Evolutionary conservation across 37 sponge, comb jelly and placozoan genomes (phyloP).

Genomic region (Petrosia ficiformis): DNA sequence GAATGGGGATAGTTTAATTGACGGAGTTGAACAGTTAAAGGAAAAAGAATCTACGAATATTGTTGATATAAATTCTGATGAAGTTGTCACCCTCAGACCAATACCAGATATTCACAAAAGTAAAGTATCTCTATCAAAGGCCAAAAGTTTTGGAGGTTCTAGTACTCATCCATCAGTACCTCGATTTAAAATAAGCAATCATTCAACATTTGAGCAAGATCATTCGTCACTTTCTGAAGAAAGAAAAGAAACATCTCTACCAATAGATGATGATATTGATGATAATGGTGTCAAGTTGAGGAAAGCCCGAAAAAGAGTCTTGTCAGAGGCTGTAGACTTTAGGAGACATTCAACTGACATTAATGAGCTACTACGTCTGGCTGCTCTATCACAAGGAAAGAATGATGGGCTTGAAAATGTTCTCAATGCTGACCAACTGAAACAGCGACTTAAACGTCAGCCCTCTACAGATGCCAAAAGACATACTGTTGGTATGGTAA

Average conservation of each 20-base stretch:
- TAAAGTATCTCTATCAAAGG: not conserved
- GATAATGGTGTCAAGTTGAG: not conserved
- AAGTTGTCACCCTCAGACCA: not conserved
- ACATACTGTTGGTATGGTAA: too few relatives aligned
- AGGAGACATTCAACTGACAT: not conserved
- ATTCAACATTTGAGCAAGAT: not conserved
- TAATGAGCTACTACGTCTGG: not conserved
- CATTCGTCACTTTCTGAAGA: not conserved
- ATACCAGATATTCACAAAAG: not conserved
- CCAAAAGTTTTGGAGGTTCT: not conserved
- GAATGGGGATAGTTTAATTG: too few relatives aligned
- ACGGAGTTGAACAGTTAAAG: too few relatives aligned
- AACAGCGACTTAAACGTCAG: not conserved
- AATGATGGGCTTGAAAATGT: constrained; percentile 4
- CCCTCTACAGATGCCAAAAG: too few relatives aligned
- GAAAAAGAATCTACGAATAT: not conserved
- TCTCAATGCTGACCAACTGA: not conserved
- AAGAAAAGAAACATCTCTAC: not conserved
- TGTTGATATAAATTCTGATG: not conserved
- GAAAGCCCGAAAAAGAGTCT: not conserved
- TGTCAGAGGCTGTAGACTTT: not conserved
- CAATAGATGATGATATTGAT: too few relatives aligned
- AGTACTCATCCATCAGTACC: not conserved
- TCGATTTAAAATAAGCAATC: not conserved
- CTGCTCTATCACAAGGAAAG: not conserved